Base-by-base conservation (phyloP, 2,113 vertebrate genomes). In the Psittacus erithacus region DNA sequence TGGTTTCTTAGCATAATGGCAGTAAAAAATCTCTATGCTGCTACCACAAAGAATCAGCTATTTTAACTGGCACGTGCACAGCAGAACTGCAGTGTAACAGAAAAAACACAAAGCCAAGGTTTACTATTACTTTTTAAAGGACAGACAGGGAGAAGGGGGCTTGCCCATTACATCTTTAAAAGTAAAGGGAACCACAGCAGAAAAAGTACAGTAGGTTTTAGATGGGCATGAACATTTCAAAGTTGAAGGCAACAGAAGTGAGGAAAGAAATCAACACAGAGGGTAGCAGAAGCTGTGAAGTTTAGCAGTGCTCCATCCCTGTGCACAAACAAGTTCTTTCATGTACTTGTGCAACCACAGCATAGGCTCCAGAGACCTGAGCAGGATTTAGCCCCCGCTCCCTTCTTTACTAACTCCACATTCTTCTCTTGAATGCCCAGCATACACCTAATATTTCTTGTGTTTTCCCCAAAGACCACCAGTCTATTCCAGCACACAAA, bases 1-100 rank as follows among this genome's bases (percentile, higher is more conserved):
- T 90, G 49, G 85, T 91, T 96, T 95, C 71, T 68, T 16, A 86
- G 88, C 46, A 77, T 19, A 92, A 86, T 39, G 59, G 85, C 82
- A 90, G 71, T 39, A 82, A 41, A 91, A 95, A 85, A 39, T 27
- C 50, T 86, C 83, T 76, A 9, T 28, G 59, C 65, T 62, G 69
- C 80, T 80, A 64, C 90, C 93, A 86, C 62, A 91, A 80, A 70
- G 90, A 84, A 82, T 68, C n/a, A 76, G 63, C 84, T 92, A 88
- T 76, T 94, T 96, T 63, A 93, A 88, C 77, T 85, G 92, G 90
- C 76, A 96, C 5, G 2, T 82, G 86, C 69, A 75, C 31, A 83
- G 68, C 73, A 81, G 79, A 93, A 80, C 68, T 86, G 82, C 92
- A 93, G 20, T 0, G 1, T 7, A 64, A 86, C 55, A 91, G n/a